Evolutionary conservation across 2,888 invertebrate genomes (phyloP), one percentile per base, ranked within the genome.

Genomic region (Metacarcinus magister): DNA sequence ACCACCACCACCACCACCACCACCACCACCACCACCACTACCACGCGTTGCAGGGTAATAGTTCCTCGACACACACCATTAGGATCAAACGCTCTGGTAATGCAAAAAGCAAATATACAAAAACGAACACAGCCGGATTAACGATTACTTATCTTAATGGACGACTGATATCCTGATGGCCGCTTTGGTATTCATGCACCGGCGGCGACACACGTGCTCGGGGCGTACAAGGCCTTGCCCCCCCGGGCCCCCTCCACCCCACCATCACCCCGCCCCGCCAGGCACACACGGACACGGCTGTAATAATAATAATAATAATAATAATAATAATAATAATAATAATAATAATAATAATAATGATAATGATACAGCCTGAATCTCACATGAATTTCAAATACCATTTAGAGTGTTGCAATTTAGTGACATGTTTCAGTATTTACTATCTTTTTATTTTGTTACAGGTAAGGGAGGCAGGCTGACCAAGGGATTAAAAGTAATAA

Each of bases 81-180:
- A 87, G n/a, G 87, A 87, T 87, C 87, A 87, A 87, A 87, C 87
- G 39, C 87, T 87, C 3, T n/a, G 87, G 87, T 87, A 87, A 87
- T 87, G 87, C 39, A 75, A 39, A 19, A 32, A 87, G 19, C 39
- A 39, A 87, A 39, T 39, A 39, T 19, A 87, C 32, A 87, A 87
- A 87, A 87, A 32, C 39, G 16, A 87, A 19, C 87, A 32, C n/a
- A 16, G 10, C 16, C 13, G 39, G n/a, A 87, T 87, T 28, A 8
- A 10, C 32, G 87, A 87, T 13, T 87, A 87, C 87, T 87, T 32
- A 87, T 87, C 87, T 87, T 87, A 87, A 87, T 87, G 87, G 87
- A 16, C n/a, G 39, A 39, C 13, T 87, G 39, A 87, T 87, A 32
- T 39, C n/a, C 39, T 87, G 87, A 87, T 87, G 87, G 39, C 39